Evolutionary conservation across 2,888 invertebrate species (phyloP), one percentile per base, ranked within the genome.

Genomic region (Coenonympha arcania): DNA sequence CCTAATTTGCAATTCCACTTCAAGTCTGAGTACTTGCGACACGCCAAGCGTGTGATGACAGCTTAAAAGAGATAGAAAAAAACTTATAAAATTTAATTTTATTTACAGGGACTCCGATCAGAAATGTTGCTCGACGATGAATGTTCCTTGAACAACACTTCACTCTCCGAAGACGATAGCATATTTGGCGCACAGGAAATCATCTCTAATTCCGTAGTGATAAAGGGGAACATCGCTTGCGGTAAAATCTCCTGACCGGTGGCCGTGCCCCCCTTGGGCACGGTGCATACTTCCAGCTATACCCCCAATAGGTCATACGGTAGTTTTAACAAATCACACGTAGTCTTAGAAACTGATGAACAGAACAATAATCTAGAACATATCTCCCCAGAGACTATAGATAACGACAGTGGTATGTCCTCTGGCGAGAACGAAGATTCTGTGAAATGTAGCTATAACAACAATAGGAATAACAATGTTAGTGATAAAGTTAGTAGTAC

Each of bases 381-480:
- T 47, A 44, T 49, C 28, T 53, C 52, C 16, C 52, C 50, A 36
- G 39, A 42, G 28, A 55, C 52, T 28, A 15, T 16, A 24, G 65
- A 69, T 26, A 60, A 82, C 53, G 71, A 71, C 53, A 86, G 86
- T 58, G 86, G 86, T 40, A 79, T 86, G 86, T 86, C 86, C 36
- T 86, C 86, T 2, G 86, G 83, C 59, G 84, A 85, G 63, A 83
- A 75, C 50, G 84, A 85, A 45, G 82, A 83, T 48, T 82, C 79
- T 43, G 64, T 77, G 13, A 77, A 72, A 67, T 65, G 66, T 61
- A 62, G 64, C 42, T 57, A 56, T 66, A 72, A 63, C 49, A 65
- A 64, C 62, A 68, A 66, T 50, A 34, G 58, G 50, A 50, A 50
- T 65, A 62, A 63, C 68, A 73, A 64, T 42, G 33, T 72, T 66